A percentile compares a stretch with the other conserved stretches of the same genome.
Conservation (phyloP, 37 sponge, comb jelly and placozoan genomes). For the Cliona cf. orientalis region DNA sequence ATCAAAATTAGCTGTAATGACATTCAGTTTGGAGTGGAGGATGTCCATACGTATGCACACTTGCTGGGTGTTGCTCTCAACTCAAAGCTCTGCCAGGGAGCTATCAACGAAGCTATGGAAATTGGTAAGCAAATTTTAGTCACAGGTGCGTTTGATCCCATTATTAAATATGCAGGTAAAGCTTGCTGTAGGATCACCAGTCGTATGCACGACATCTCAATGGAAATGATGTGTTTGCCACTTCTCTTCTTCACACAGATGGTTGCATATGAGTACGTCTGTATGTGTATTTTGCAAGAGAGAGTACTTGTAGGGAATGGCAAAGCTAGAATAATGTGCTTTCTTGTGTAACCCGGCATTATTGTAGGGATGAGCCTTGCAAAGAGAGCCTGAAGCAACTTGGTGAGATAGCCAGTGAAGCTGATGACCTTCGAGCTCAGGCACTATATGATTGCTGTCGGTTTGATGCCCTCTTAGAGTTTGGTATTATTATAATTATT, state of each 20-base stretch:
- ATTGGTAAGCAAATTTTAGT: conserved; percentile 20
- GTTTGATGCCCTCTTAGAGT: conserved; percentile 75
- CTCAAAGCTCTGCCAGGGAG: conserved; percentile 56
- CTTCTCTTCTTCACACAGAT: conserved; percentile 44
- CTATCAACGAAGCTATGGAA: conserved; percentile 35
- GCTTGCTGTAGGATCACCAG: conserved; percentile 34
- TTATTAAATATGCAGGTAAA: conserved; percentile 18
- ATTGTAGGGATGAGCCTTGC: not conserved
- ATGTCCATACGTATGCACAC: conserved; percentile 51
- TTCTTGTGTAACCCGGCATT: too few species aligned
- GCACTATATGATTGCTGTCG: conserved; percentile 66
- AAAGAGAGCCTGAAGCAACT: conserved; percentile 48
- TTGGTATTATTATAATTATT: conserved; percentile 20
- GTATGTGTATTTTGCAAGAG: not conserved
- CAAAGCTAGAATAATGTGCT: too few species aligned
- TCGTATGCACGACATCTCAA: conserved; percentile 46
- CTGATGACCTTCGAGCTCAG: conserved; percentile 72
- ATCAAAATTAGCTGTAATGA: conserved; percentile 27
- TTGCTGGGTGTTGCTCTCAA: conserved; percentile 63
- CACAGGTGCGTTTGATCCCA: not conserved
- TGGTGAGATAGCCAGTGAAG: conserved; percentile 47
- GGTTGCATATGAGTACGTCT: conserved; percentile 7
- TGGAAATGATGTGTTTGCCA: conserved; percentile 51
- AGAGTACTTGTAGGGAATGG: too few species aligned
- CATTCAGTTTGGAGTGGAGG: conserved; percentile 55